Base-by-base conservation (phyloP, 2,888 invertebrate genomes). In the Andrena haemorrhoa region DNA sequence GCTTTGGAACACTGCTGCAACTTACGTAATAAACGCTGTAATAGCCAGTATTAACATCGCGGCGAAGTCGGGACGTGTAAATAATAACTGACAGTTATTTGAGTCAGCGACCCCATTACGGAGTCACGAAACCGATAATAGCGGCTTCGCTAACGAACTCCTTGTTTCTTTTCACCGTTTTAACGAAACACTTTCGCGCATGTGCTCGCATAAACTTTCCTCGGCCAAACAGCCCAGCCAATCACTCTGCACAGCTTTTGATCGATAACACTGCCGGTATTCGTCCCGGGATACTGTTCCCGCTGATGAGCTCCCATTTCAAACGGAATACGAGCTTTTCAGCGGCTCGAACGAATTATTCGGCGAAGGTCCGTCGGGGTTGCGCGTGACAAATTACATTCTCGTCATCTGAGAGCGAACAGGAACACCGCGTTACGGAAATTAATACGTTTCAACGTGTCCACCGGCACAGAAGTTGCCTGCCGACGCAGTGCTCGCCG, bases 361-460 rank as follows among this genome's bases (percentile, higher is more conserved):
- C 53, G 73, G 58, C 29, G 41, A 58, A 75, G 56, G 53, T 70
- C 20, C 33, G 10, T 47, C 8, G 10, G 35, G 68, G 63, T 75
- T 53, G 35, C 31, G 58, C 20, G 49, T 66, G 72, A 75, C 74
- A 69, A 77, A 86, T 85, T 58, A 76, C 49, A 29, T 64, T 79
- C 75, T 73, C 75, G 79, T 77, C 72, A 65, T 69, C 26, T 26
- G 70, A 74, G 51, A 60, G 41, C n/a, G 26, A 29, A 4, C 69
- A 26, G 58, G 56, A 58, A 60, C 26, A 49, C 20, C 47, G 49
- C 41, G 35, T 41, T 56, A 74, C 12, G 53, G 69, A 64, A 84
- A 79, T 85, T 79, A 86, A 83, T 81, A 77, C 75, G 70, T 82
- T 83, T 79, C 61, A 51, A 51, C 79, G 53, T 33, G 23, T 60